Evolutionary conservation across 35 echinoderm and acorn worm species (phyloP), one percentile per base, ranked within the genome.

Genomic region (Apostichopus californicus): DNA sequence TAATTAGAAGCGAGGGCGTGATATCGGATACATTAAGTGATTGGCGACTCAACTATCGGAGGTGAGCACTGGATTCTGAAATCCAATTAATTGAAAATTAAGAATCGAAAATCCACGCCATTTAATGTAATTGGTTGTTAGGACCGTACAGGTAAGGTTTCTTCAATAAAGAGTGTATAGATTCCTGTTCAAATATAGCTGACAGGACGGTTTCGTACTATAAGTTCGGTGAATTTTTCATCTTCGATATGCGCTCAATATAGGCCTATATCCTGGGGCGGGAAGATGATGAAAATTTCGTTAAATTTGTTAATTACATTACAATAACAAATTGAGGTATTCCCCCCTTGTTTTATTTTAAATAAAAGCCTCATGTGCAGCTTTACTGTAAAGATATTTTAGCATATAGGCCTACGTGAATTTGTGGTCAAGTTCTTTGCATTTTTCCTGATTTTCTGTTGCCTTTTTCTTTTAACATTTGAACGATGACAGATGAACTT

Each of bases 11-110:
- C 72, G 86, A 89, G 63, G 86, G 61, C 57, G 68, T 55, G 86
- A 89, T 89, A 73, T 52, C 24, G 64, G 86, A 89, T 89, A 89
- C 86, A 73, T 53, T 89, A 89, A 89, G 86, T 89, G 68, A 89
- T 89, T 89, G 34, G 63, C 53, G 21, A 75, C 86, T 89, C 86
- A 89, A 89, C 71, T 72, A 89, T 89, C 63, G 52, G 63, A 15
- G 83, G 83, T 17, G 22, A 61, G 21, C 13, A 61, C 53, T 60
- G 53, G 57, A 65, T 26, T 81, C 34, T 83, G 18, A 20, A 87
- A 87, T 87, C 86, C 86, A 71, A 87, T 87, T 61, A 66, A 21
- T 87, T 57, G 86, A 66, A 87, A 87, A 71, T 87, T 87, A 64
- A 83, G 80, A 83, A 55, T 56, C 80, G 56, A 83, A 61, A 83